phyloP scores from a whole-genome alignment of 2,888 invertebrate genomes.

The Ormia ochracea region DNA sequence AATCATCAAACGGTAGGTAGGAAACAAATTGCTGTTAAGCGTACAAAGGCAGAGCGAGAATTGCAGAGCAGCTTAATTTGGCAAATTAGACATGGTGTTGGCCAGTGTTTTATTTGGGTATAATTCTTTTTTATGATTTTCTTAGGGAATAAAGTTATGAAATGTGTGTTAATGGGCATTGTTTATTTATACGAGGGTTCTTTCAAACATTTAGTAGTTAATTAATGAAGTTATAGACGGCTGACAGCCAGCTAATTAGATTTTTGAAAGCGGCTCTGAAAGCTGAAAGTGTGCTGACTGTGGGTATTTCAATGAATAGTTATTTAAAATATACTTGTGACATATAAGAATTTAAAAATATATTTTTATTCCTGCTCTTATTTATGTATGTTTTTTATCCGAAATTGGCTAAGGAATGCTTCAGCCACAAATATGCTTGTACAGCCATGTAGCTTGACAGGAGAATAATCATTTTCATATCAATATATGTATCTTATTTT shows the following conservation, averaged over 20 bases:
- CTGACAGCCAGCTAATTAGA: neutral
- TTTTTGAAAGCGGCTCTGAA: too few species aligned
- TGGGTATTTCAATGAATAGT: too few species aligned
- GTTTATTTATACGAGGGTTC: neutral
- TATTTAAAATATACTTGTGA: too few species aligned
- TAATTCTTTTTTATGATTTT: neutral
- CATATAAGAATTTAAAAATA: too few species aligned
- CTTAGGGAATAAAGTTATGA: constrained; percentile 1
- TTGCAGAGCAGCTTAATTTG: constrained; percentile 17
- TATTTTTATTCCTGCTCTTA: too few species aligned
- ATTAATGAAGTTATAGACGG: neutral
- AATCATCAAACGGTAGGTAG: constrained; percentile 25
- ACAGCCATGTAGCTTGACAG: too few species aligned
- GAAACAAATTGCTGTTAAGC: constrained; percentile 43
- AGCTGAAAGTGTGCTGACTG: too few species aligned
- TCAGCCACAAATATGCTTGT: too few species aligned
- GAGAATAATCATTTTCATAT: too few species aligned
- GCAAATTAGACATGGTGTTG: constrained; percentile 32
- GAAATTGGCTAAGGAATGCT: too few species aligned
- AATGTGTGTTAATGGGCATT: constrained; percentile 20
- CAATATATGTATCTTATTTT: too few species aligned
- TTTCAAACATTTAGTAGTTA: neutral
- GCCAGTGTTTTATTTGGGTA: constrained; percentile 7
- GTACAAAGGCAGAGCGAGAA: neutral
- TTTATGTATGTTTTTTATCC: too few species aligned